Evolutionary conservation across 2,113 vertebrate genomes (phyloP).

Genomic region (Scolopax mira): DNA sequence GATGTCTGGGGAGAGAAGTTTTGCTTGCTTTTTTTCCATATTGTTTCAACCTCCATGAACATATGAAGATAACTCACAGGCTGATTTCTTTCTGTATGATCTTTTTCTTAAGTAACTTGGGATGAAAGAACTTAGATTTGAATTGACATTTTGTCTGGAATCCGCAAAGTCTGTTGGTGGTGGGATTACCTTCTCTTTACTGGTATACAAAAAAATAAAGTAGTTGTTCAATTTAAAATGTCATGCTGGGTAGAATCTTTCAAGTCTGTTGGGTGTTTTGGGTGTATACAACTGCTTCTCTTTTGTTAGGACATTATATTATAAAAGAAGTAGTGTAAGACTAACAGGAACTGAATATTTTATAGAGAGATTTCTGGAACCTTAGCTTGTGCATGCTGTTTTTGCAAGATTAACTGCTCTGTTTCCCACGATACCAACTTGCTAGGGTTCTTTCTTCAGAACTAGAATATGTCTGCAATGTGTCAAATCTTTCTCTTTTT

Average conservation of each 20-base stretch:
- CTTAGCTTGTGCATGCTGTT: not conserved
- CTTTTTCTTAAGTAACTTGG: not conserved
- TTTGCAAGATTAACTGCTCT: not conserved
- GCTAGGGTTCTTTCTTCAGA: not conserved
- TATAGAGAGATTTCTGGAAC: not conserved
- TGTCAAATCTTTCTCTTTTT: not conserved
- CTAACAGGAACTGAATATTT: not conserved
- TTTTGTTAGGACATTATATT: not conserved
- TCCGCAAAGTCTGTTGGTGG: not conserved
- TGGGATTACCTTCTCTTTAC: not conserved
- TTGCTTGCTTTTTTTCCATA: not conserved
- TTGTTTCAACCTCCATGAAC: not conserved
- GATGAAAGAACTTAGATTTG: not conserved
- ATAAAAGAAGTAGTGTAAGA: not conserved
- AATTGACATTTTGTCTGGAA: not conserved
- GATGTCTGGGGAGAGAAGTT: not conserved
- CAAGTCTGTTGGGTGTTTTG: not conserved
- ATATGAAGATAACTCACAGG: not conserved
- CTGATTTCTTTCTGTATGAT: not conserved
- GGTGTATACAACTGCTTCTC: not conserved
- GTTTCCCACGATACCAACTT: not conserved
- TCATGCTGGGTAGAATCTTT: not conserved
- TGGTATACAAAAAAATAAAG: not conserved
- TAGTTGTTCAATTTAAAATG: not conserved
- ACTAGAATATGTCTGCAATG: not conserved